A percentile compares a stretch with the other conserved stretches of the same genome.
phyloP scores from a whole-genome alignment of 2,797 vertebrate genomes.

The Argyrosomus regius region DNA sequence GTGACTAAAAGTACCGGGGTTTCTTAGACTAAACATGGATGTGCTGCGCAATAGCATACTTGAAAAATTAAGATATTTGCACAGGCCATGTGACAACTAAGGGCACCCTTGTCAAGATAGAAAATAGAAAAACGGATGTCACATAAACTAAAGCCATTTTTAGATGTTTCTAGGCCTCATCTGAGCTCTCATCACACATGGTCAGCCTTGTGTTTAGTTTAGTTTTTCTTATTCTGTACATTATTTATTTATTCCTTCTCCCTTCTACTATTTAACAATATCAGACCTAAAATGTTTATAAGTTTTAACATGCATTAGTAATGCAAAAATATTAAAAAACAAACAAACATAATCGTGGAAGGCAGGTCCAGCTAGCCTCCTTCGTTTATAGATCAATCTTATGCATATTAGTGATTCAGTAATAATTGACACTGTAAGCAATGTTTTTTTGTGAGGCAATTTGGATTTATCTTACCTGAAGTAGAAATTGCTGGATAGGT shows the following conservation, averaged over 20 bases:
- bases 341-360: not conserved
- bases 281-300: no score
- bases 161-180: not conserved
- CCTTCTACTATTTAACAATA: not conserved
- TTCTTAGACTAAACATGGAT: not conserved
- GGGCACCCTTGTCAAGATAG: not conserved
- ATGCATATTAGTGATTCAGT: not conserved
- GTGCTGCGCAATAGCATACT: not conserved
- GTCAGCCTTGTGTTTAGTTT: not conserved
- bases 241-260: no score
- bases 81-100: no score
- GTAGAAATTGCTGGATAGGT: conserved; percentile 99
- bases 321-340: no score
- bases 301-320: no score
- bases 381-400: not conserved
- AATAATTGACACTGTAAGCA: not conserved
- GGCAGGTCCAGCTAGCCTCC: not conserved
- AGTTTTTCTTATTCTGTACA: no score
- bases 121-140: not conserved
- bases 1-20: not conserved
- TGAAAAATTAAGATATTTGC: no score
- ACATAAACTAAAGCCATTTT: not conserved
- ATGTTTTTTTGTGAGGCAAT: not conserved
- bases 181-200: not conserved
- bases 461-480: conserved; percentile 88